Percentiles rank a stretch among this genome's conserved stretches.
Evolutionary conservation across 2,888 invertebrate genomes (phyloP).

Genomic region (Hypena proboscidalis): DNA sequence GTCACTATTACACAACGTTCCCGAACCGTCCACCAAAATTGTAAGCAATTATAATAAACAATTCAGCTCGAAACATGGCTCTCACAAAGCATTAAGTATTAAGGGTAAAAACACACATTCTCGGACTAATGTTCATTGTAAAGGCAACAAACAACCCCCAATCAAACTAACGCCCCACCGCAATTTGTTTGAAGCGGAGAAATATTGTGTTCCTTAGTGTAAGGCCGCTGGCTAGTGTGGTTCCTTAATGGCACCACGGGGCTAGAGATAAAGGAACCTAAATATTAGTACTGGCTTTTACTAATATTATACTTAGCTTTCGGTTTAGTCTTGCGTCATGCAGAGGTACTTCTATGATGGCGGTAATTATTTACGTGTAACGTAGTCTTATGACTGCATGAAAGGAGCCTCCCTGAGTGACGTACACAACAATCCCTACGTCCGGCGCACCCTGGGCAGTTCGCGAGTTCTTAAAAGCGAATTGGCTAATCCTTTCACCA

Average conservation of each 20-base stretch:
- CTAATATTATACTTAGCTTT: too few species aligned
- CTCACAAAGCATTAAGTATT: constrained; percentile 46
- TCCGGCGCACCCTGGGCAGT: too few species aligned
- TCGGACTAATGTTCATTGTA: constrained; percentile 79
- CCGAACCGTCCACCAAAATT: neutral
- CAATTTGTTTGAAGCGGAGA: constrained; percentile 78
- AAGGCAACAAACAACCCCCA: constrained; percentile 81
- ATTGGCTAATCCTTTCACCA: too few species aligned
- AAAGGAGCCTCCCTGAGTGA: too few species aligned
- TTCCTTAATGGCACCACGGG: constrained; percentile 48
- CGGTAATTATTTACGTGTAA: too few species aligned
- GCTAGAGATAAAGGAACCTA: constrained; percentile 51
- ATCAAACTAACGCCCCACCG: constrained; percentile 82
- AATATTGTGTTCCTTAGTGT: constrained; percentile 72
- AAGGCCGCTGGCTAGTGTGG: constrained; percentile 48
- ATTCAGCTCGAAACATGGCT: constrained; percentile 31
- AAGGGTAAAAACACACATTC: constrained; percentile 55
- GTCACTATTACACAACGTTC: too few species aligned
- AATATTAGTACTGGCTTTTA: constrained; percentile 18
- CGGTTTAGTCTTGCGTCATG: too few species aligned
- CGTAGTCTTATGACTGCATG: too few species aligned
- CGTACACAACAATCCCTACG: too few species aligned
- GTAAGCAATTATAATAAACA: constrained; percentile 25
- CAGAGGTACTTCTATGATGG: too few species aligned
- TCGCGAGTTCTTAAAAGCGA: too few species aligned